Percentiles rank a stretch among this genome's conserved stretches.
Conservation (phyloP, 2,888 invertebrate genomes). For the Parnassius orleans region DNA sequence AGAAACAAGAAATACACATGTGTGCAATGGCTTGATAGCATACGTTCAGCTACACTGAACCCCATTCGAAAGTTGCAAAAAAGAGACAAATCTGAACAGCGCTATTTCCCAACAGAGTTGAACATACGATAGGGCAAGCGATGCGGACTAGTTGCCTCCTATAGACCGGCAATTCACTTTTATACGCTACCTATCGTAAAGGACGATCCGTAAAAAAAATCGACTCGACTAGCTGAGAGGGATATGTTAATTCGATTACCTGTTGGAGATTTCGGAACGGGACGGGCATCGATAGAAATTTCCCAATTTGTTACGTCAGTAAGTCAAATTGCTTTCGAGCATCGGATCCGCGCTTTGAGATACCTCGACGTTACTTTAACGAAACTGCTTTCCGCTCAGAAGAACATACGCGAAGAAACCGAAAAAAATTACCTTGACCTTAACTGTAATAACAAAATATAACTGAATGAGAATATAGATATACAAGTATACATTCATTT, state of each 20-base stretch:
- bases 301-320: slow-evolving; percentile 23
- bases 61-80: slow-evolving; percentile 27
- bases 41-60: slow-evolving; percentile 17
- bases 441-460: no score
- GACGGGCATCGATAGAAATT: slow-evolving; percentile 31
- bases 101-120: slow-evolving; percentile 31
- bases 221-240: slow-evolving; percentile 42
- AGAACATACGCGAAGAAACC: background rate
- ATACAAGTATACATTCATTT: no score
- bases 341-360: slow-evolving; percentile 23
- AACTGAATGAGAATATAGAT: no score
- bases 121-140: slow-evolving; percentile 32
- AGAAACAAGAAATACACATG: slow-evolving; percentile 11
- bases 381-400: slow-evolving; percentile 16
- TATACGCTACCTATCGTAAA: slow-evolving; percentile 60
- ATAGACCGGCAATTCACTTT: slow-evolving; percentile 58
- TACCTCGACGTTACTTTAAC: slow-evolving; percentile 19
- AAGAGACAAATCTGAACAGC: slow-evolving; percentile 33
- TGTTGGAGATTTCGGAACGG: slow-evolving; percentile 29
- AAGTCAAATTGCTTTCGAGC: slow-evolving; percentile 20
- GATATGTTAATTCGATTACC: slow-evolving; percentile 63
- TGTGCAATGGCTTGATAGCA: slow-evolving; percentile 15
- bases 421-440: slow-evolving; percentile 9
- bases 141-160: slow-evolving; percentile 42
- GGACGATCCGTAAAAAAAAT: slow-evolving; percentile 50